Evolutionary conservation across 2,888 invertebrate genomes (phyloP).

Genomic region (Resseliella maxima): DNA sequence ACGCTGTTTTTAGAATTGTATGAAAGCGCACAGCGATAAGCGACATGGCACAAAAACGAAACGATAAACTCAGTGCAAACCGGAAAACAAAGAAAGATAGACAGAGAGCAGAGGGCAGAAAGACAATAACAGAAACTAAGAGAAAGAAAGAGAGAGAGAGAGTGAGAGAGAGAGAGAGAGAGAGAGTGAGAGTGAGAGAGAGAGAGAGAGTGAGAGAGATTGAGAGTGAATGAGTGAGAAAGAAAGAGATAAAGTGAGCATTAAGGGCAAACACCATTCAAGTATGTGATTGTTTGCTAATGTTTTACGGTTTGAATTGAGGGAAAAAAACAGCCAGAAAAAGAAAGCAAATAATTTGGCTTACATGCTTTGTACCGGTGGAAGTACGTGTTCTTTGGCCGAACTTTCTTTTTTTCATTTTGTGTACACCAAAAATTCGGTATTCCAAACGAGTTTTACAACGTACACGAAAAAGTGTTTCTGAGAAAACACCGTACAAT

Average conservation of each 20-base stretch:
- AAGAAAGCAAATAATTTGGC: constrained; percentile 43
- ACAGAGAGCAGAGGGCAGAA: no score
- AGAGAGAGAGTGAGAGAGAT: not conserved
- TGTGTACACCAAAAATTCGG: constrained; percentile 9
- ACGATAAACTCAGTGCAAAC: no score
- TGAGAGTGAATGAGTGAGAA: not conserved
- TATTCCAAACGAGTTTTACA: constrained; percentile 20
- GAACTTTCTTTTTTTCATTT: not conserved
- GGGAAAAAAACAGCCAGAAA: not conserved
- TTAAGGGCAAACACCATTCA: constrained; percentile 35
- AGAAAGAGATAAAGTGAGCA: constrained; percentile 15
- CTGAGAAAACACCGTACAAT: not conserved
- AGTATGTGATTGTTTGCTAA: constrained; percentile 53
- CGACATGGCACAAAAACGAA: not conserved
- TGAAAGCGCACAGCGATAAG: not conserved
- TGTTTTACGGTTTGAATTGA: constrained; percentile 49
- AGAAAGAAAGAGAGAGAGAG: not conserved
- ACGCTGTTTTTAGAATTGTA: not conserved
- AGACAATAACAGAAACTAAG: no score
- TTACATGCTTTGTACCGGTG: not conserved
- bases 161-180: no score
- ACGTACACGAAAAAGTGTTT: constrained; percentile 29
- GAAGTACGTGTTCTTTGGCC: constrained; percentile 32
- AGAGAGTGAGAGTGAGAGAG: not conserved
- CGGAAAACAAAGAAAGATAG: no score